Conservation (phyloP, 2,797 vertebrate species). For the Trematomus bernacchii region DNA sequence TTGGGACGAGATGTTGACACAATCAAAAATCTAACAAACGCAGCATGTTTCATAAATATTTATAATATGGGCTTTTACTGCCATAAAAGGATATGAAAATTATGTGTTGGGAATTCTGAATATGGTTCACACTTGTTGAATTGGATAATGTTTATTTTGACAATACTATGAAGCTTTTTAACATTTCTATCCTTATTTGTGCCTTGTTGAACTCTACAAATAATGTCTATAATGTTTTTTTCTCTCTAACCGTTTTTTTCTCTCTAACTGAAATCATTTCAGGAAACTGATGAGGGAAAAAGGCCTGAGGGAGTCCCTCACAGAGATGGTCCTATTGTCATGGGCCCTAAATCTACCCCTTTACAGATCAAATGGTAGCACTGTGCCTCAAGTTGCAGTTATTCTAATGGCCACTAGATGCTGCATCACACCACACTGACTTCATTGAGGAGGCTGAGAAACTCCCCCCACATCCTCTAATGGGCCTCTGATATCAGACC, state of each 20-base stretch:
- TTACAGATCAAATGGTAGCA: background rate
- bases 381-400: constrained; percentile 30
- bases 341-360: background rate
- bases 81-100: background rate
- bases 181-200: background rate
- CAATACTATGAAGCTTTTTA: background rate
- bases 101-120: background rate
- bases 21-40: background rate
- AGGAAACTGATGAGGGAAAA: background rate
- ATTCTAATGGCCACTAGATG: constrained; percentile 45
- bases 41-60: background rate
- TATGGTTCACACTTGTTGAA: background rate
- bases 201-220: background rate
- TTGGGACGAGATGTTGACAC: background rate
- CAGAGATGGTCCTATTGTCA: background rate
- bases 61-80: background rate
- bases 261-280: background rate
- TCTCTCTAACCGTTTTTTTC: background rate
- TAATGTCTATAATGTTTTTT: background rate
- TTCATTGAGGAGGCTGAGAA: background rate
- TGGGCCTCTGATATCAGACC: background rate
- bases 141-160: background rate
- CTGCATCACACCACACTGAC: constrained; percentile 1
- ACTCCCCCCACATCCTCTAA: background rate
- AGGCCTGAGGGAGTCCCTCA: background rate